Evolutionary conservation across 2,113 vertebrate species (phyloP), one percentile per base, ranked within the genome.

Genomic region (Coregonus clupeaformis): DNA sequence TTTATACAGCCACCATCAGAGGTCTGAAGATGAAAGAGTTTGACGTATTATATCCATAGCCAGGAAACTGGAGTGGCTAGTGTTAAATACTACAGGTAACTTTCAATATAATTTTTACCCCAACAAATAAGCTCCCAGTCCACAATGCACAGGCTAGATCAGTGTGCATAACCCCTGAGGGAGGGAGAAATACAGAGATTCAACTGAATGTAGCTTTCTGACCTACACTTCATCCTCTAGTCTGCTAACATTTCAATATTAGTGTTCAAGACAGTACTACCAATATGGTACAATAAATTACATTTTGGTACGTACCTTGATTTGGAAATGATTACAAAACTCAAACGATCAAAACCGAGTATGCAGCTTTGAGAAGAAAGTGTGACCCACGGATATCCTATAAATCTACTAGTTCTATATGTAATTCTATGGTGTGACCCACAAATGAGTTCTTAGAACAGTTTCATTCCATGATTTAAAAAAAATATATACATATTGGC

Each of bases 401-500:
- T 16, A 52, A 14, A 52, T 22, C 11, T 22, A 25, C n/a, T 22
- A 4, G 24, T 22, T 52, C 1, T 14, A 13, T 18, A 16, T 52
- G 47, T 52, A 13, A 14, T 52, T 52, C 14, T 18, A 52, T 4
- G 27, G 22, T 29, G 62, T 30, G 63, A 65, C 64, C 18, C 42
- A 74, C 68, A 73, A 81, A 86, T 82, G 68, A 74, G 75, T 49
- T 83, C 73, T 65, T 30, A 81, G 5, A 22, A 76, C 68, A 0
- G 36, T 68, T 77, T 68, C 55, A 82, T 78, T 85, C 45, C 22
- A 70, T 76, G 29, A 18, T 55, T 65, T 18, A 73, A 70, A 49
- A 70, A 78, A 68, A 30, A 73, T 76, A 52, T 73, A 49, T 69
- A 84, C 18, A 77, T 24, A 78, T 85, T 85, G 84, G 79, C 77